Conservation (phyloP, 1,140 invertebrate species). For the Drosophila yakuba region DNA sequence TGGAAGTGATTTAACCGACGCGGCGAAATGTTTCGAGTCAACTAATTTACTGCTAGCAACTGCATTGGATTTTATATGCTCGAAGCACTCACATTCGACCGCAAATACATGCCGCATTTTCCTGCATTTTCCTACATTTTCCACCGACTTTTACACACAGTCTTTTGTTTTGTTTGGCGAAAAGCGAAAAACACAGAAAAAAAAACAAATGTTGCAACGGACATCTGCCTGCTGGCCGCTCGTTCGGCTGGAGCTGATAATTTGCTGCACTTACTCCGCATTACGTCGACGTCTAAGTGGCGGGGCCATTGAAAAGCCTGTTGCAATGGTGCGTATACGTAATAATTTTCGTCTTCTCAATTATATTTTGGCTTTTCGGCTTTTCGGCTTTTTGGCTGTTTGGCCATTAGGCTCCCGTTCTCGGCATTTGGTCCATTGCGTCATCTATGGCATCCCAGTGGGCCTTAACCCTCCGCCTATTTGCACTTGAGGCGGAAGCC, state of each 20-base stretch:
- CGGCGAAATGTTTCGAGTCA: slow-evolving; percentile 72
- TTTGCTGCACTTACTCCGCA: slow-evolving; percentile 73
- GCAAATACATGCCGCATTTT: slow-evolving; percentile 55
- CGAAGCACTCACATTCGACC: slow-evolving; percentile 4
- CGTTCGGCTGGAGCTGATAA: slow-evolving; percentile 64
- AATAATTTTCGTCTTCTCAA: slow-evolving; percentile 51
- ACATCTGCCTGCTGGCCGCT: slow-evolving; percentile 59
- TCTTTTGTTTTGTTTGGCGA: slow-evolving; percentile 69
- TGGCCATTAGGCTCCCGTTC: slow-evolving; percentile 16
- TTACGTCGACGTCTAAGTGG: slow-evolving; percentile 57
- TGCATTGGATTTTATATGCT: slow-evolving; percentile 69
- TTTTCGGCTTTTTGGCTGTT: neutral
- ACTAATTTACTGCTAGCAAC: slow-evolving; percentile 72
- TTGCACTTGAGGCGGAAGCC: slow-evolving; percentile 36
- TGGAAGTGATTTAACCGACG: slow-evolving; percentile 42
- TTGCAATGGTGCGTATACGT: slow-evolving; percentile 78
- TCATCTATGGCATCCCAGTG: slow-evolving; percentile 3
- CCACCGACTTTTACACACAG: slow-evolving; percentile 16
- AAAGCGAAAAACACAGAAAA: slow-evolving; percentile 10
- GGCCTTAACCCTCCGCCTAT: slow-evolving; percentile 4
- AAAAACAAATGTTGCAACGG: slow-evolving; percentile 66
- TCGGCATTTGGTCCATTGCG: slow-evolving; percentile 17
- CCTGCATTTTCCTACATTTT: slow-evolving; percentile 60
- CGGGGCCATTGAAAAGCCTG: slow-evolving; percentile 44
- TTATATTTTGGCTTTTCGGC: neutral